Evolutionary conservation across 2,113 vertebrate genomes (phyloP), one percentile per base, ranked within the genome.

Genomic region (Axis porcinus): DNA sequence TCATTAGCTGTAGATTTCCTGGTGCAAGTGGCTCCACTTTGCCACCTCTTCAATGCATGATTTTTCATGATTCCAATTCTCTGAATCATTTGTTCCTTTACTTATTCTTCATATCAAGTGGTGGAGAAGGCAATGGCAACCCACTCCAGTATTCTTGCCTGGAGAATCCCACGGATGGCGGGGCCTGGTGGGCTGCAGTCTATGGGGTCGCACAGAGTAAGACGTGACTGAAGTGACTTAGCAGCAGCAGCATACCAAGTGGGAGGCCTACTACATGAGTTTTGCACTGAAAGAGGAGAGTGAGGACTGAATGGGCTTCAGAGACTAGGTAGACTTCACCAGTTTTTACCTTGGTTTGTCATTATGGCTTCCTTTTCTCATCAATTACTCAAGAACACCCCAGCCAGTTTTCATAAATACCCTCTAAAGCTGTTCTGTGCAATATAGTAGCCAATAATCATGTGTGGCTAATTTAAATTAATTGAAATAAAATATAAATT

Each of bases 401-500:
- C 40, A 57, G 33, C 1, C 13, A 52, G 70, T 76, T 86, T 82
- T 62, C n/a, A 96, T 27, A 92, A 94, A 82, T 45, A 82, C 11
- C 43, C 5, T 84, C 15, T 76, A 54, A 36, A 89, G 1, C 15
- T 58, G 6, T 83, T 7, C n/a, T 94, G 5, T 60, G 17, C 13
- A 92, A 45, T 33, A 52, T 13, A 27, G 58, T 82, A 57, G 16
- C 36, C 23, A 70, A 33, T n/a, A 87, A 45, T 2, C 30, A 58
- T 7, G 76, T 33, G 6, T 36, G n/a, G 10, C 28, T 52, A 30
- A 27, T 62, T 81, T 91, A 84, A 94, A 57, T 95, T 79, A 88
- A 95, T 67, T 86, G n/a, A 60, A 86, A 89, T 50, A 36, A 92
- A 85, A 58, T 83, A 36, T 89, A 92, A 92, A 90, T 47, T 67